phyloP scores from a whole-genome alignment of 1,140 invertebrate genomes.

The roundworm (Caenorhabditis elegans) region DNA sequence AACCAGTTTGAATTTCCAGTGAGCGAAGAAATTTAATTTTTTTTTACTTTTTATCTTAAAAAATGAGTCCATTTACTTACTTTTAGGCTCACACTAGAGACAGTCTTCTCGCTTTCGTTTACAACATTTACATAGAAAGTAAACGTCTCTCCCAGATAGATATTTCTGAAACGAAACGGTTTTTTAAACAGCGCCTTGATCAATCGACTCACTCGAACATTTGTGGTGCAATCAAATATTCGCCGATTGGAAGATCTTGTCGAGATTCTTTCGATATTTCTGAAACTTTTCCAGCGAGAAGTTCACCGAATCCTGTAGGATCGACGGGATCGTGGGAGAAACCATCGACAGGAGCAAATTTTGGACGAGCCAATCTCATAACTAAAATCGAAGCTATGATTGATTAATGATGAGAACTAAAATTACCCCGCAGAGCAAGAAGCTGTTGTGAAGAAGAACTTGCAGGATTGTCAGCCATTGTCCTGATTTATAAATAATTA shows the following conservation, averaged over 20 bases:
- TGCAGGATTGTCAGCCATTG: not conserved
- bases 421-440: slow-evolving; percentile 37
- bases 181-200: not conserved
- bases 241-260: slow-evolving; percentile 73
- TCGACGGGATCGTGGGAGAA: slow-evolving; percentile 82
- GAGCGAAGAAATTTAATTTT: too few species aligned
- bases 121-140: slow-evolving; percentile 94
- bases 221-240: slow-evolving; percentile 87
- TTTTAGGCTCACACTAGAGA: slow-evolving; percentile 70
- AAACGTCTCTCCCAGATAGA: slow-evolving; percentile 91
- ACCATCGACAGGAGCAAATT: slow-evolving; percentile 77
- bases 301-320: slow-evolving; percentile 67
- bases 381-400: slow-evolving; percentile 71
- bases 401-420: not conserved
- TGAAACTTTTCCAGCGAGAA: slow-evolving; percentile 16
- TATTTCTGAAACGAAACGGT: slow-evolving; percentile 72
- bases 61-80: too few species aligned
- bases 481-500: too few species aligned
- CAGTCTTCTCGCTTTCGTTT: slow-evolving; percentile 81
- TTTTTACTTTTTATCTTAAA: too few species aligned
- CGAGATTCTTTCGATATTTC: not conserved
- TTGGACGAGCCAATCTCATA: slow-evolving; percentile 87
- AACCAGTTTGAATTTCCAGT: too few species aligned
- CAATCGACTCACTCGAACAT: slow-evolving; percentile 80
- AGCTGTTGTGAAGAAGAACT: slow-evolving; percentile 26